Evolutionary conservation across 1,140 invertebrate species (phyloP).

Genomic region (Pararge aegeria): DNA sequence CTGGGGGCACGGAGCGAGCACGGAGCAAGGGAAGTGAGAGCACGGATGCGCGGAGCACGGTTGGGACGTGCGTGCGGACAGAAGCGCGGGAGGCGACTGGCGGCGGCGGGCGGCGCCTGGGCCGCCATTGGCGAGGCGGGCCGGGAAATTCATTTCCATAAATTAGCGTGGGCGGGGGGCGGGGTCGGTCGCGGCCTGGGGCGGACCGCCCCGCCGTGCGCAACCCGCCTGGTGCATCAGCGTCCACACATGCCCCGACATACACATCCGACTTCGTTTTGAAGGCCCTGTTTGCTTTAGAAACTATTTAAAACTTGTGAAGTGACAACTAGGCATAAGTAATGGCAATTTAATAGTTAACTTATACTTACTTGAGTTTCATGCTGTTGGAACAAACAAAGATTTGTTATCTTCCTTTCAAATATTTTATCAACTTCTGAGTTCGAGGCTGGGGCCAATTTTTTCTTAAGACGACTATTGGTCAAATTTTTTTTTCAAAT

Average conservation of each 20-base stretch:
- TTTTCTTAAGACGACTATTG: too few species aligned
- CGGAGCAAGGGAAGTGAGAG: not conserved
- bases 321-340: too few species aligned
- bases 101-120: slow-evolving; percentile 25
- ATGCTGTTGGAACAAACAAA: too few species aligned
- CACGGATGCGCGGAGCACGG: slow-evolving; percentile 1
- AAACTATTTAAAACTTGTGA: too few species aligned
- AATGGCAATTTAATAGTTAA: too few species aligned
- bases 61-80: slow-evolving; percentile 12
- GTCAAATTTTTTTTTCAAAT: too few species aligned
- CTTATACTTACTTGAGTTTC: too few species aligned
- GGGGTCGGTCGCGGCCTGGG: slow-evolving; percentile 21
- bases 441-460: too few species aligned
- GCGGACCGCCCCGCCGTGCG: not conserved
- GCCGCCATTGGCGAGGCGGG: slow-evolving; percentile 35
- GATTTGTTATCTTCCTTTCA: too few species aligned
- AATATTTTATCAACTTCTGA: too few species aligned
- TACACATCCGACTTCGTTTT: not conserved
- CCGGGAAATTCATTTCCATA: slow-evolving; percentile 32
- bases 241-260: not conserved
- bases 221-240: too few species aligned
- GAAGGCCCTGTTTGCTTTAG: too few species aligned
- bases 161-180: slow-evolving; percentile 28
- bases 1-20: not conserved
- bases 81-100: slow-evolving; percentile 23